phyloP scores from a whole-genome alignment of 2,888 invertebrate genomes.

The Trachelus troglodyta region DNA sequence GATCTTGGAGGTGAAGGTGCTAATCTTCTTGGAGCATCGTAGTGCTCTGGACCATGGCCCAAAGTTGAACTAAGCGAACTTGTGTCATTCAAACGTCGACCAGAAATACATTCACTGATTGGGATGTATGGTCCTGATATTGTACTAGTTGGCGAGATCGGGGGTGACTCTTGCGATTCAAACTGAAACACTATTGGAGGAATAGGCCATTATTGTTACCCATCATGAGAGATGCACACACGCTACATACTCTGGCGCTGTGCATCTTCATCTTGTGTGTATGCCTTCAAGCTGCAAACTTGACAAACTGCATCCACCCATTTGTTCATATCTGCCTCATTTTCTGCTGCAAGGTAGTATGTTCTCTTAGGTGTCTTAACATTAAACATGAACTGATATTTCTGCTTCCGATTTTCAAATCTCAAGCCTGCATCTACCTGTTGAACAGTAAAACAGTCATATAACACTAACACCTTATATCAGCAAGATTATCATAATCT shows the following conservation, averaged over 20 bases:
- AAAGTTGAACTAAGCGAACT: slow-evolving; percentile 55
- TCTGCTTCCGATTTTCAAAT: slow-evolving; percentile 83
- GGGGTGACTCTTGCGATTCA: slow-evolving; percentile 70
- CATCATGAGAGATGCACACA: not conserved
- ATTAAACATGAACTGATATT: slow-evolving; percentile 88
- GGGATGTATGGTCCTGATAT: slow-evolving; percentile 89
- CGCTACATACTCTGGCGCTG: slow-evolving; percentile 59
- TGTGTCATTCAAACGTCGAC: slow-evolving; percentile 70
- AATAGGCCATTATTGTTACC: not conserved
- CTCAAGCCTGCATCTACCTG: slow-evolving; percentile 88
- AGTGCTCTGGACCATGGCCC: slow-evolving; percentile 56
- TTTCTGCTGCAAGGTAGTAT: slow-evolving; percentile 93
- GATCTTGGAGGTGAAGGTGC: slow-evolving; percentile 68
- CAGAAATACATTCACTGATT: slow-evolving; percentile 92
- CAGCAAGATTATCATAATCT: not conserved
- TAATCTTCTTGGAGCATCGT: slow-evolving; percentile 55
- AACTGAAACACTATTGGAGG: slow-evolving; percentile 54
- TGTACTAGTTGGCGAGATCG: slow-evolving; percentile 73
- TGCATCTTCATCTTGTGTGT: slow-evolving; percentile 70
- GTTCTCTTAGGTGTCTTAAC: slow-evolving; percentile 89
- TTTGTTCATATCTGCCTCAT: slow-evolving; percentile 91
- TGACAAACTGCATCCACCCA: slow-evolving; percentile 96
- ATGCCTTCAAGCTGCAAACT: slow-evolving; percentile 87
- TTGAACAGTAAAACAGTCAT: slow-evolving; percentile 10
- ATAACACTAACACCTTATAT: not conserved